Evolutionary conservation across 2,113 vertebrate genomes (phyloP), one percentile per base, ranked within the genome.

Genomic region (Mugil cephalus): DNA sequence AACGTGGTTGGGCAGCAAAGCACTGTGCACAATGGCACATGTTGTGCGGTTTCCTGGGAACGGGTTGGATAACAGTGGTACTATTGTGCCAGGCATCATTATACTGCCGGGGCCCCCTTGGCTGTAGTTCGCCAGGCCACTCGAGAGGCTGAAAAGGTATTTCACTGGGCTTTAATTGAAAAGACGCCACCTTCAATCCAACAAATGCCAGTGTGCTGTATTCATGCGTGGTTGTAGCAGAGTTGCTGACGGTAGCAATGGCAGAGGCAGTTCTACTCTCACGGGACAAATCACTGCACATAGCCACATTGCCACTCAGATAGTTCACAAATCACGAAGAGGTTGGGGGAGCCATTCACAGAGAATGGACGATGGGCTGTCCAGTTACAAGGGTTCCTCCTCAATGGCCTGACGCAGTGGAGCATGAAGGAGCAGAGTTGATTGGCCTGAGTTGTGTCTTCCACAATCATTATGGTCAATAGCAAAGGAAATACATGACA

Each of bases 41-140:
- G 92, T 93, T 94, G 92, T 94, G 93, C 38, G 80, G 93, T 93
- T 93, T 94, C 93, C 94, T 95, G 94, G 94, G 94, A 95, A 95
- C 92, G 77, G 88, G 74, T 86, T 65, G 75, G 81, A 74, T 82
- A 94, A 95, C 94, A 95, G 92, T 93, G 84, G 83, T 47, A 70
- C 87, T 92, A 93, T 95, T 95, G 93, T 95, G 93, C 91, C 92
- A 91, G 88, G 87, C 91, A 90, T 93, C 92, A 93, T 94, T 94
- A 93, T 93, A 90, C 87, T 69, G 72, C 84, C 71, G 43, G 83
- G 89, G 91, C 88, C 93, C 88, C 87, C 60, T 93, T 87, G 91
- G 92, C 90, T 79, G 68, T 38, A 72, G 85, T 87, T 92, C 38
- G 59, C 86, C 82, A 36, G 85, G 87, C 85, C 93, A 94, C 93